These are phyloP conservation scores for Oscheius onirici DNA, from an alignment of 2,888 invertebrate genomes.

Conservation along the genomic window DNA sequence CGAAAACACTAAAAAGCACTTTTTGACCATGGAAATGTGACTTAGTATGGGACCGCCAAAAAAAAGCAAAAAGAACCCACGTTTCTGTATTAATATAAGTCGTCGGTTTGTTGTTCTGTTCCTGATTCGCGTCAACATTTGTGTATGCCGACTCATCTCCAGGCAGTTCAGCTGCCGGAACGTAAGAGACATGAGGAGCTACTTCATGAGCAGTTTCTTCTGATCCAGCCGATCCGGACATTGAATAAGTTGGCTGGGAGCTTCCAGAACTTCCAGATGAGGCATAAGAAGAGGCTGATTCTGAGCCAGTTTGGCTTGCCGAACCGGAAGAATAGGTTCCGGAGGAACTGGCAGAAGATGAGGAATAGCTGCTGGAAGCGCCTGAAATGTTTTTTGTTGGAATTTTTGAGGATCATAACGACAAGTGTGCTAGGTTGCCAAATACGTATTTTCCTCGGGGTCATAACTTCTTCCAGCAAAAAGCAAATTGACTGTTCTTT, in stretches of 20 bases:
- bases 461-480: too few relatives aligned
- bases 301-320: not conserved
- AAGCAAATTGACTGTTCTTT: too few relatives aligned
- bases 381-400: too few relatives aligned
- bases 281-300: not conserved
- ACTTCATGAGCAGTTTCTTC: not conserved
- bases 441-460: too few relatives aligned
- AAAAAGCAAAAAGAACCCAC: slow-evolving; percentile 8
- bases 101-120: slow-evolving; percentile 13
- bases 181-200: not conserved
- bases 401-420: too few relatives aligned
- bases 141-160: slow-evolving; percentile 38
- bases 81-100: slow-evolving; percentile 12
- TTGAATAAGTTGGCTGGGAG: not conserved
- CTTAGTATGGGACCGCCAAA: too few relatives aligned
- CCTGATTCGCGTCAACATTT: slow-evolving; percentile 45
- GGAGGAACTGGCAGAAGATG: not conserved
- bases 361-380: too few relatives aligned
- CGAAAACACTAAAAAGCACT: too few relatives aligned
- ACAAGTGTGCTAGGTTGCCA: too few relatives aligned
- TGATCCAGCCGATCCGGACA: not conserved
- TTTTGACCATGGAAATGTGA: too few relatives aligned
- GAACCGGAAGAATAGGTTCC: slow-evolving; percentile 11
- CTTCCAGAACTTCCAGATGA: not conserved
- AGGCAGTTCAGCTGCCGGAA: not conserved